Percentiles rank a stretch among this genome's conserved stretches.
phyloP scores from a whole-genome alignment of 2,797 vertebrate genomes.

The Muscicapa striata region DNA sequence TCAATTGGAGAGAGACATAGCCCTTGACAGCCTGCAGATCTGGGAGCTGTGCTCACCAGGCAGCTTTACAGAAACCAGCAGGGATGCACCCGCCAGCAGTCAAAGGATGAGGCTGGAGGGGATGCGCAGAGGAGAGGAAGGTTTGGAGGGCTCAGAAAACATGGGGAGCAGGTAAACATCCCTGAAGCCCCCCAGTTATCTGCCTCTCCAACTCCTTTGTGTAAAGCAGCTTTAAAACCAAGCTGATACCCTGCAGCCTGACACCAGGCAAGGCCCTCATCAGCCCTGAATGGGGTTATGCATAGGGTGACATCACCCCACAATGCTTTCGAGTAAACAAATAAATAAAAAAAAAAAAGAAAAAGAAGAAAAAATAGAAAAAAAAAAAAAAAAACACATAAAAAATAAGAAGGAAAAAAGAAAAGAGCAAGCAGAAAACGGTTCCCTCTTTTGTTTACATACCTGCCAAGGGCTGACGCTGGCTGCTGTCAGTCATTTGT shows the following conservation, averaged over 20 bases:
- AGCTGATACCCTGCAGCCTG: not conserved
- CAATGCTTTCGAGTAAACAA: not conserved
- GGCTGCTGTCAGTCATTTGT: conserved; percentile 61
- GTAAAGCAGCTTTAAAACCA: not conserved
- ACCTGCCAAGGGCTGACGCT: conserved; percentile 56
- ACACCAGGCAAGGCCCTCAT: not conserved
- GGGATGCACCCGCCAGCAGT: not conserved
- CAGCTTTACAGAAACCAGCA: not conserved
- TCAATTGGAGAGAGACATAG: conserved; percentile 23
- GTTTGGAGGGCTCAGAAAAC: not conserved
- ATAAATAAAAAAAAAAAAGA: fast-evolving
- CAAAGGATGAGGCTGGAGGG: not conserved
- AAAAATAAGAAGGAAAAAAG: fast-evolving
- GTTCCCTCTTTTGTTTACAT: conserved; percentile 59
- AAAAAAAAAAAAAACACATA: fast-evolving
- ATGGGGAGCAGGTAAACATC: fast-evolving
- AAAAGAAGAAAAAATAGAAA: no score
- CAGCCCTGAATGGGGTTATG: not conserved
- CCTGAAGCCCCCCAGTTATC: not conserved
- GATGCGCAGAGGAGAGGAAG: not conserved
- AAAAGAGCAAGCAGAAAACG: not conserved
- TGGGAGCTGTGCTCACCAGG: conserved; percentile 5
- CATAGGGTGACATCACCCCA: fast-evolving
- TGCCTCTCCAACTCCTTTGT: not conserved
- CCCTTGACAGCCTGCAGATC: conserved; percentile 38